phyloP scores from a whole-genome alignment of 2,888 invertebrate species.

The Stramonita haemastoma region DNA sequence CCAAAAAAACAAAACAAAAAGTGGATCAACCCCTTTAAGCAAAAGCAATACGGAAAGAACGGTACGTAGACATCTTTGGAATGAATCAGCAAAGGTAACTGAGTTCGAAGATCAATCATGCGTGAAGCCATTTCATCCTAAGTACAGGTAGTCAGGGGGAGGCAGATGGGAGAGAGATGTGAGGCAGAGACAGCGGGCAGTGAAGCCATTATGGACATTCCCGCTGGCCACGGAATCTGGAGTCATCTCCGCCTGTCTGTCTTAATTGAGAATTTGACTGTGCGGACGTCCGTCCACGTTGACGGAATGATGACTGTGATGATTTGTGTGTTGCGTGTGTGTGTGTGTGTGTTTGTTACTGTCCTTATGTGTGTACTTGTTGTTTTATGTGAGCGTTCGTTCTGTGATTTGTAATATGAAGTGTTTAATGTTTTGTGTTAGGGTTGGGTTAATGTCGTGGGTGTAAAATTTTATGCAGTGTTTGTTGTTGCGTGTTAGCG shows the following conservation, averaged over 20 bases:
- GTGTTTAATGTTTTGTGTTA: too few species aligned
- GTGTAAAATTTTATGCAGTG: too few species aligned
- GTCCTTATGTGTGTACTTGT: not conserved
- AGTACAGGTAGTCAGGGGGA: not conserved
- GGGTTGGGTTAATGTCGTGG: too few species aligned
- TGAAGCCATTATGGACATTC: slow-evolving; percentile 5
- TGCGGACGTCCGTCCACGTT: too few species aligned
- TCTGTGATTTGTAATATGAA: too few species aligned
- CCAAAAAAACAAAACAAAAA: too few species aligned
- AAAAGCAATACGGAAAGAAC: too few species aligned
- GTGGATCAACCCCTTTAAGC: too few species aligned
- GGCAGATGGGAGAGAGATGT: not conserved
- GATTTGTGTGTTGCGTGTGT: not conserved
- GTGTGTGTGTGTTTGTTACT: not conserved
- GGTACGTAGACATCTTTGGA: not conserved
- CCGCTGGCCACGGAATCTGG: not conserved
- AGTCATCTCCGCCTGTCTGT: not conserved
- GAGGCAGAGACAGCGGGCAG: not conserved
- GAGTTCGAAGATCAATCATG: slow-evolving; percentile 3
- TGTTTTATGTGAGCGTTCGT: not conserved
- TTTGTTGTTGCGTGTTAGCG: too few species aligned
- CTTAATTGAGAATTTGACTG: not conserved
- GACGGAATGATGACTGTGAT: too few species aligned
- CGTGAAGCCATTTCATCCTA: slow-evolving; percentile 9
- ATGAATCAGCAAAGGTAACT: slow-evolving; percentile 3